Conservation (phyloP, 2,113 vertebrate species). For the Oncorhynchus masou region DNA sequence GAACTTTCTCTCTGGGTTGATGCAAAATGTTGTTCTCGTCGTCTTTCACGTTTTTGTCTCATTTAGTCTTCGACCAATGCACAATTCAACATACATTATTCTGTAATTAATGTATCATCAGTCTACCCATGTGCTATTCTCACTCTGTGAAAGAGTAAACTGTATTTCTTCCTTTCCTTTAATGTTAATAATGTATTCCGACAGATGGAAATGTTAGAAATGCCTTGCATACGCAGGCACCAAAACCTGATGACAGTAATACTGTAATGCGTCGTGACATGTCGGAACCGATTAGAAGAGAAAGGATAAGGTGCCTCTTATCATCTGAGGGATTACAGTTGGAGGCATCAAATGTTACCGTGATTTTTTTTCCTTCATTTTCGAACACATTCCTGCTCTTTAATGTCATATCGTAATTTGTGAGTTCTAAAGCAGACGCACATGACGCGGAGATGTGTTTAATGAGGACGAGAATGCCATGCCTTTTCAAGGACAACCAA, state of each 20-base stretch:
- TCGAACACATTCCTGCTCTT: too few species aligned
- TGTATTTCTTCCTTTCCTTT: not conserved
- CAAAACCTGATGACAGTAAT: conserved; percentile 27
- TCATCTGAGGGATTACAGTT: conserved; percentile 33
- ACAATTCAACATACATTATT: not conserved
- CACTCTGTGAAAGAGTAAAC: not conserved
- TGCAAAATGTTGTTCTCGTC: conserved; percentile 57
- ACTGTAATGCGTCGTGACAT: conserved; percentile 22
- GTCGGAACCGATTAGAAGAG: conserved; percentile 55
- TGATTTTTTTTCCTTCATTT: too few species aligned
- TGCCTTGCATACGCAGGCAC: conserved; percentile 22
- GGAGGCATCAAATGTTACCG: too few species aligned
- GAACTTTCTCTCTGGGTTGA: conserved; percentile 57
- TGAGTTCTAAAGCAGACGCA: too few species aligned
- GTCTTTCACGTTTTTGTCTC: not conserved
- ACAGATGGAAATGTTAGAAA: not conserved
- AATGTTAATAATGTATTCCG: not conserved
- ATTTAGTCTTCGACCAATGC: not conserved
- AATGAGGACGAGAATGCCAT: not conserved
- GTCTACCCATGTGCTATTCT: not conserved
- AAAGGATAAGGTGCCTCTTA: conserved; percentile 39
- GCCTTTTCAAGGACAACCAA: too few species aligned
- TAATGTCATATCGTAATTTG: too few species aligned
- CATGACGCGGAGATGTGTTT: conserved; percentile 1
- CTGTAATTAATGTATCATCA: not conserved